Base-by-base conservation (phyloP, 2,797 vertebrate genomes). In the Scolopax rusticola region DNA sequence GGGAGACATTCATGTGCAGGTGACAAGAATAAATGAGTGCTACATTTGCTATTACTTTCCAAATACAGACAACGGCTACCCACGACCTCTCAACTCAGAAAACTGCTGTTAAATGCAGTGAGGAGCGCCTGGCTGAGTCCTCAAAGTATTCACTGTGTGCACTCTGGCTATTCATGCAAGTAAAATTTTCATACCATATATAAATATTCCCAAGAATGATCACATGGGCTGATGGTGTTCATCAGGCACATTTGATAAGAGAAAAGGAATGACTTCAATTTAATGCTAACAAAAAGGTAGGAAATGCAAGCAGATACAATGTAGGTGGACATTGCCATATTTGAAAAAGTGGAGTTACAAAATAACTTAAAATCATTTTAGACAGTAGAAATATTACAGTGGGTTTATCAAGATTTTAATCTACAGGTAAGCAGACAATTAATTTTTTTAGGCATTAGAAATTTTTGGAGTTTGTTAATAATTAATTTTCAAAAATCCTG, bases 1-100 rank as follows among this genome's bases (percentile, higher is more conserved):
- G 75, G 68, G 88, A 93, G 75, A 85, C 57, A 38, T 96, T 85
- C 93, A 89, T 48, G 61, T 68, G 50, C 33, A 74, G 60, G 78
- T 79, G 71, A 93, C 9, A 27, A 94, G 84, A 93, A 94, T 85
- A 87, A 90, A 77, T 90, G 91, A 92, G 57, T 71, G 81, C 27
- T 71, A 68, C 53, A 45, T 87, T 95, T 92, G 80, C 88, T 90
- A 53, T 87, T 90, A 36, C 78, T 93, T 65, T 77, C 75, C 56
- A 85, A 90, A 92, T 61, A 40, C 41, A 87, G 73, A 56, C 51
- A 71, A 79, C 40, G 74, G 71, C 81, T 91, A 43, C 64, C 40
- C 27, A 14, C 1, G 7, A 92, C 69, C 33, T 83, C 68, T 54
- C 27, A 32, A 19, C 43, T 79, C 70, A 88, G 48, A 90, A 94